These are phyloP conservation scores for Cerastoderma edule DNA, from an alignment of 2,888 invertebrate genomes.

Conservation along the genomic window DNA sequence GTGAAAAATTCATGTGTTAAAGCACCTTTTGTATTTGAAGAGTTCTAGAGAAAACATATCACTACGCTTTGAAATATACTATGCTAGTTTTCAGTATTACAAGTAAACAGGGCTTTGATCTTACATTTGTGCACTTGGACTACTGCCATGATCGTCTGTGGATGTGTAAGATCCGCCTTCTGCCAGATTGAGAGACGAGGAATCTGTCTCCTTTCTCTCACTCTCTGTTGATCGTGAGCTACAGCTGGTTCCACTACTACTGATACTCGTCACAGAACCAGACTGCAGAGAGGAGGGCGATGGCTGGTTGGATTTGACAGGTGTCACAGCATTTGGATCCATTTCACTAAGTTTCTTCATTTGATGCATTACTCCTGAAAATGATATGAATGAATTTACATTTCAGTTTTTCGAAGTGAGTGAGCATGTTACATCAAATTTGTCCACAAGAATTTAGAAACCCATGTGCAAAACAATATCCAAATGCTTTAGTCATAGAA, in stretches of 20 bases:
- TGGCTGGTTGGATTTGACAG: conserved; percentile 62
- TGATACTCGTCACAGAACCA: conserved; percentile 77
- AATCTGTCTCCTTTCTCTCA: conserved; percentile 51
- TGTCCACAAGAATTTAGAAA: too few relatives aligned
- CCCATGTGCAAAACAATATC: too few relatives aligned
- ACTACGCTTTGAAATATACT: too few relatives aligned
- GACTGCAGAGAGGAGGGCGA: conserved; percentile 57
- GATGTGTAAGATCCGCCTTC: conserved; percentile 52
- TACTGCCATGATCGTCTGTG: conserved; percentile 51
- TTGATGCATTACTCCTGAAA: conserved; percentile 93
- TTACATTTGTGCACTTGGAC: conserved; percentile 65
- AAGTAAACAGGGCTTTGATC: too few relatives aligned
- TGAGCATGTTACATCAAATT: too few relatives aligned
- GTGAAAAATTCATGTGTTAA: too few relatives aligned
- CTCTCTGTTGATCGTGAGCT: conserved; percentile 60
- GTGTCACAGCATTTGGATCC: conserved; percentile 84
- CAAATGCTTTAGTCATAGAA: too few relatives aligned
- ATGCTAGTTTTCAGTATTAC: too few relatives aligned
- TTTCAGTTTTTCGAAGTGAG: too few relatives aligned
- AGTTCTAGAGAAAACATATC: too few relatives aligned
- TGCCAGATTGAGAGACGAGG: conserved; percentile 48
- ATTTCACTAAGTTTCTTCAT: conserved; percentile 89
- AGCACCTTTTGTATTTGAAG: too few relatives aligned
- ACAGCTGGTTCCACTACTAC: conserved; percentile 60
- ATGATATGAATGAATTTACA: neutral